Evolutionary conservation across 2,888 invertebrate species (phyloP).

Genomic region (Eristalinus sepulchralis): DNA sequence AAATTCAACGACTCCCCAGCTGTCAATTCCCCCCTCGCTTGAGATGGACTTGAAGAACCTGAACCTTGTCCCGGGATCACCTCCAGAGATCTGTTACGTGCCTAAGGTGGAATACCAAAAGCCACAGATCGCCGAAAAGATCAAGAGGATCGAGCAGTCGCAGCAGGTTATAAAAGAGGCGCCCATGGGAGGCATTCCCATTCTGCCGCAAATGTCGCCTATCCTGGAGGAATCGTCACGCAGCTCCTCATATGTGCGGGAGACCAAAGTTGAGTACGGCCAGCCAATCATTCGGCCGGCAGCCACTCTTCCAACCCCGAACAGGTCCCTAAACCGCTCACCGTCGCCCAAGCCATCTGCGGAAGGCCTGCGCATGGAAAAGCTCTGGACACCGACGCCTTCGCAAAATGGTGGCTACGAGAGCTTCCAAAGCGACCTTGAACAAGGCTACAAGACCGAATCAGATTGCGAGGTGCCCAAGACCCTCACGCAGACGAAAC

Average conservation of each 20-base stretch:
- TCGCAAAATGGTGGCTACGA: slow-evolving; percentile 75
- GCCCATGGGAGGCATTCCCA: slow-evolving; percentile 83
- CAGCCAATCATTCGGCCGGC: slow-evolving; percentile 80
- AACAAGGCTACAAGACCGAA: slow-evolving; percentile 72
- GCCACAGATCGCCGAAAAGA: slow-evolving; percentile 83
- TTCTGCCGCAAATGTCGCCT: slow-evolving; percentile 80
- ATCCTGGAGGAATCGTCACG: slow-evolving; percentile 68
- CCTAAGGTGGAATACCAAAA: slow-evolving; percentile 82
- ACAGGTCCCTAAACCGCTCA: slow-evolving; percentile 77
- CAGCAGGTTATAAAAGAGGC: slow-evolving; percentile 82
- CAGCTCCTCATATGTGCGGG: slow-evolving; percentile 74
- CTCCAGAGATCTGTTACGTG: slow-evolving; percentile 86
- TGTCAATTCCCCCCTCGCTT: slow-evolving; percentile 40
- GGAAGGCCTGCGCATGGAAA: slow-evolving; percentile 86
- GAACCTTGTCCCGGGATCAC: slow-evolving; percentile 85
- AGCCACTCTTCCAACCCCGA: slow-evolving; percentile 76
- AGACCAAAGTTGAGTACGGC: slow-evolving; percentile 77
- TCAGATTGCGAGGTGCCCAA: slow-evolving; percentile 73
- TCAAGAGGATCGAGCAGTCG: slow-evolving; percentile 84
- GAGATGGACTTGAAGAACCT: slow-evolving; percentile 80
- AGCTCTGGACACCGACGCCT: slow-evolving; percentile 83
- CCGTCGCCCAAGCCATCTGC: slow-evolving; percentile 84
- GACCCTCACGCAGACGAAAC: slow-evolving; percentile 76
- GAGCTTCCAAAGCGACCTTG: slow-evolving; percentile 74
- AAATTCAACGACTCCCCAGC: slow-evolving; percentile 19